Percentiles rank a stretch among this genome's conserved stretches.
phyloP scores from a whole-genome alignment of 2,113 vertebrate genomes.

The Rhea americana region DNA sequence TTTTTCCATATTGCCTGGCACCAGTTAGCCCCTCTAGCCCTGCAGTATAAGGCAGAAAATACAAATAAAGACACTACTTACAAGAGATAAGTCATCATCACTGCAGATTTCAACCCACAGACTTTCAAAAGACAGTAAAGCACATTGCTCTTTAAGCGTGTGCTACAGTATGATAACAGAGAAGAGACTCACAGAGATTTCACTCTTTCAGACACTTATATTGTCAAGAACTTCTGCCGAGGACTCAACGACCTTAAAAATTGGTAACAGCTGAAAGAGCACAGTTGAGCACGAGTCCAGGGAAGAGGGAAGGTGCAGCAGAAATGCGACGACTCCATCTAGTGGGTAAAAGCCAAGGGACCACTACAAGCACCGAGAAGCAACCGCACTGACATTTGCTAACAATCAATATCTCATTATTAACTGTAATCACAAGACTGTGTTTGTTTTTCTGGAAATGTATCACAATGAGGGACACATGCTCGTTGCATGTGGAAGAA shows the following conservation, averaged over 20 bases:
- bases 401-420: conserved; percentile 74
- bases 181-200: background rate
- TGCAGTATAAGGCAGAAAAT: background rate
- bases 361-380: background rate
- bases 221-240: background rate
- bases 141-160: no score
- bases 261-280: background rate
- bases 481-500: background rate
- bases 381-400: conserved; percentile 54
- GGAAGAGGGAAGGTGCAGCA: background rate
- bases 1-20: background rate
- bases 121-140: no score
- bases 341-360: background rate
- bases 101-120: no score
- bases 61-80: no score
- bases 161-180: background rate
- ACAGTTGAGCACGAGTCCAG: background rate
- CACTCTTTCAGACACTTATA: background rate
- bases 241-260: background rate
- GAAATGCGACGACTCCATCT: conserved; percentile 46
- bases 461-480: conserved; percentile 12
- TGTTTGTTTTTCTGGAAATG: conserved; percentile 62
- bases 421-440: conserved; percentile 66
- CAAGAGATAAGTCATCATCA: no score
- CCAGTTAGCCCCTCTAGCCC: background rate